Percentiles rank a stretch among this genome's conserved stretches.
phyloP scores from a whole-genome alignment of 2,113 vertebrate genomes.

The Dryoscopus gambensis region DNA sequence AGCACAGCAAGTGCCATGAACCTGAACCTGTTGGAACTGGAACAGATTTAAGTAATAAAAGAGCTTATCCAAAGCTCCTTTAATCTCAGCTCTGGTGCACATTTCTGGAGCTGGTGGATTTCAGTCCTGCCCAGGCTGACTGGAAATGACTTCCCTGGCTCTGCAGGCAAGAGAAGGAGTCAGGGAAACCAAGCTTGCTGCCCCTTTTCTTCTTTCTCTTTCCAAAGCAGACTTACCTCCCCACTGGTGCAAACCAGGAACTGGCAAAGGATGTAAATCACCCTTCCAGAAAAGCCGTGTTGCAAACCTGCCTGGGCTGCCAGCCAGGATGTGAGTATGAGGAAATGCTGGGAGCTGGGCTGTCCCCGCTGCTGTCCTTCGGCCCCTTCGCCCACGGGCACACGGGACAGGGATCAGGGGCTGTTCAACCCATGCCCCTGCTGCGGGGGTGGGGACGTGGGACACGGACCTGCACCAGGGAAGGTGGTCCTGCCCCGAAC shows the following conservation, averaged over 20 bases:
- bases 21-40: slow-evolving; percentile 4
- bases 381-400: accelerated
- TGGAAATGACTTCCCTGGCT: background rate
- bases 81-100: background rate
- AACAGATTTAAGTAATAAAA: slow-evolving; percentile 19
- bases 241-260: background rate
- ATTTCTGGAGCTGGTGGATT: background rate
- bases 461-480: background rate
- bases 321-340: background rate
- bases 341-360: background rate
- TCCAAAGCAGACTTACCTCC: background rate
- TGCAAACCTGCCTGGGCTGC: background rate
- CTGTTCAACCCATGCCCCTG: accelerated
- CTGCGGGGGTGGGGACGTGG: background rate
- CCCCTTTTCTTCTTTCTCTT: background rate
- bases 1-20: background rate
- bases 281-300: background rate
- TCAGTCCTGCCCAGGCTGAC: background rate
- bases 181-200: background rate
- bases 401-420: accelerated
- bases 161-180: background rate
- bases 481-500: accelerated
- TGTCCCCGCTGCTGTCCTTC: accelerated
- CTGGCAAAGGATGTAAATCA: background rate
- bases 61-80: slow-evolving; percentile 43